Evolutionary conservation across 2,888 invertebrate species (phyloP), one percentile per base, ranked within the genome.

Genomic region (Lydus trimaculatus): DNA sequence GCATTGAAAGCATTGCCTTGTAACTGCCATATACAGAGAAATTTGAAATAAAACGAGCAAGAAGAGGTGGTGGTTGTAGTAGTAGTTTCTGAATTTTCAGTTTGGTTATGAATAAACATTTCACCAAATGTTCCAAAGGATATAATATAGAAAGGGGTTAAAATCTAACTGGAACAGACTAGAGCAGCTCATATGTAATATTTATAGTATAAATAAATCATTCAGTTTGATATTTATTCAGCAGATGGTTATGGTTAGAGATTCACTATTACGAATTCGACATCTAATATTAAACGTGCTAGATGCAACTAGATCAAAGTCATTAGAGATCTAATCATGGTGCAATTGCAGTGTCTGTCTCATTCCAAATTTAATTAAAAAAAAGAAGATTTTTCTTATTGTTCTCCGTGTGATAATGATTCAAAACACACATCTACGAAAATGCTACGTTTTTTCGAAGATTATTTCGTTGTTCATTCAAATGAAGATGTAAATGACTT

Each of bases 131-230:
- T 43, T 17, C 43, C 5, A 43, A 43, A 43, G 43, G 43, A 43
- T 33, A 33, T 33, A 62, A 60, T 58, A 65, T 66, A 63, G 48
- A 60, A 64, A 63, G 58, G 20, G 48, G 65, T 62, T 63, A 48
- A 48, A 48, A 48, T 20, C 48, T 2, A n/a, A 48, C 20, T 48
- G 9, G 11, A 48, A 11, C 20, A 70, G 64, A 67, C 72, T 71
- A 66, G 72, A 66, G 61, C 68, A 71, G 69, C 69, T 72, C 74
- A 74, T 74, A 74, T 75, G 72, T 72, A 72, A 75, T 75, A 74
- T 75, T 75, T 73, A 75, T 74, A 70, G 73, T 73, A 71, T 70
- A 73, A 71, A 75, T 75, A 75, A 75, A 74, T 75, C 75, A 75
- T 72, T 71, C 71, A 67, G 74, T 74, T 73, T 75, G 73, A 75